phyloP scores from a whole-genome alignment of 2,888 invertebrate species.

The Nephrotoma appendiculata region DNA sequence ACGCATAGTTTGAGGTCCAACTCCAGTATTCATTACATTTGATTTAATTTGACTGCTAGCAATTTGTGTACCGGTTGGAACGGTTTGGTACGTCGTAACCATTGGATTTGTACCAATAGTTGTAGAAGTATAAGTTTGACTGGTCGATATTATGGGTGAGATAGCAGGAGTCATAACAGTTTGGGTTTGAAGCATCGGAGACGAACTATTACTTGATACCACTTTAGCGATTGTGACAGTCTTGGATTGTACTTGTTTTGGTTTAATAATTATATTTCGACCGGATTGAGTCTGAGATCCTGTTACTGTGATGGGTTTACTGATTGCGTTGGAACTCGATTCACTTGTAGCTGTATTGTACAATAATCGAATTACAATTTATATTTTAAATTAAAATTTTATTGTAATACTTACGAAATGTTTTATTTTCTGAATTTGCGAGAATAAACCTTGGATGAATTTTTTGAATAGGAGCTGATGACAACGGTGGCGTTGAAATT shows the following conservation, averaged over 20 bases:
- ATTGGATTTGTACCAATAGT: background rate
- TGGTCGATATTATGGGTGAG: background rate
- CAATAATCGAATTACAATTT: background rate
- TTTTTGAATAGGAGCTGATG: conserved; percentile 9
- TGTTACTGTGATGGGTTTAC: background rate
- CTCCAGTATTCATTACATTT: background rate
- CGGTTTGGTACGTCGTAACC: conserved; percentile 2
- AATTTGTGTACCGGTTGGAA: background rate
- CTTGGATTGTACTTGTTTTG: background rate
- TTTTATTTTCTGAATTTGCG: background rate
- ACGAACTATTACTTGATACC: background rate
- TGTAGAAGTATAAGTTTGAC: background rate
- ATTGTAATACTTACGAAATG: background rate
- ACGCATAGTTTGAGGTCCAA: conserved; percentile 10
- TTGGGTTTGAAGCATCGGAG: background rate
- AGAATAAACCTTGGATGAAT: background rate
- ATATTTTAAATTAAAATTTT: background rate
- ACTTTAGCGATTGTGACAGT: background rate
- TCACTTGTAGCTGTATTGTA: background rate
- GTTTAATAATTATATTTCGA: background rate
- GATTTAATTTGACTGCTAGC: conserved; percentile 14
- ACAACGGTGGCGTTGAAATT: conserved; percentile 7
- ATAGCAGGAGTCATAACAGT: background rate
- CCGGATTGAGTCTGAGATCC: background rate
- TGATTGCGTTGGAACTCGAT: background rate